Percentiles rank a stretch among this genome's conserved stretches.
phyloP scores from a whole-genome alignment of 2,888 invertebrate genomes.

The Aplocera efformata region DNA sequence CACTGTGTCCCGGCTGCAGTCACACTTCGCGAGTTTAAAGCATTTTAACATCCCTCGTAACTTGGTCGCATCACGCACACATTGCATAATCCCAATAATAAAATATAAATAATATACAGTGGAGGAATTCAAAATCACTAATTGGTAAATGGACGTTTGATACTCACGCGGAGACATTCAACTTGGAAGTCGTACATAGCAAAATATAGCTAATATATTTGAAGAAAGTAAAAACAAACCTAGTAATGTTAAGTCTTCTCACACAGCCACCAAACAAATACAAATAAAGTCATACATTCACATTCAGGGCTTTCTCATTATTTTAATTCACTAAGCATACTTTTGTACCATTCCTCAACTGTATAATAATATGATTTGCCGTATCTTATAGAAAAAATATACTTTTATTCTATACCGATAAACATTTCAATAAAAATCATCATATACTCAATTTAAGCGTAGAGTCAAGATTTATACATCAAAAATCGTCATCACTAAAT shows the following conservation, averaged over 20 bases:
- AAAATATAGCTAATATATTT: slow-evolving; percentile 10
- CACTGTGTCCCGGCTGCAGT: too few species aligned
- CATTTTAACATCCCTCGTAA: slow-evolving; percentile 17
- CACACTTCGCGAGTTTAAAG: too few species aligned
- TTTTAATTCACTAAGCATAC: slow-evolving; percentile 19
- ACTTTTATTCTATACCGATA: slow-evolving; percentile 30
- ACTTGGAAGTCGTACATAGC: slow-evolving; percentile 19
- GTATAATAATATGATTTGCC: slow-evolving; percentile 52
- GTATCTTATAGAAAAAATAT: slow-evolving; percentile 64
- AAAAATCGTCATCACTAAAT: slow-evolving; percentile 38
- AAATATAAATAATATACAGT: slow-evolving; percentile 68
- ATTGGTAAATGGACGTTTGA: slow-evolving; percentile 71
- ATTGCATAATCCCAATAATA: slow-evolving; percentile 54
- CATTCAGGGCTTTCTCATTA: slow-evolving; percentile 19
- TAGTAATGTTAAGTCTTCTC: slow-evolving; percentile 1
- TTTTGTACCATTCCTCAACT: slow-evolving; percentile 57
- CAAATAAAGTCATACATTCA: slow-evolving; percentile 11
- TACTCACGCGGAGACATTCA: slow-evolving; percentile 31
- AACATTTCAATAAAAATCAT: slow-evolving; percentile 50
- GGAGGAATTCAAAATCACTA: slow-evolving; percentile 65
- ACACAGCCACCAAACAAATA: slow-evolving; percentile 9
- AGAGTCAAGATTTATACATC: slow-evolving; percentile 41
- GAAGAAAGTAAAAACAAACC: slow-evolving; percentile 16
- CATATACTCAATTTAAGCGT: slow-evolving; percentile 50
- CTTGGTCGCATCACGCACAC: slow-evolving; percentile 36